phyloP scores from a whole-genome alignment of 1,140 invertebrate genomes.

The Chironomus striatipennis region DNA sequence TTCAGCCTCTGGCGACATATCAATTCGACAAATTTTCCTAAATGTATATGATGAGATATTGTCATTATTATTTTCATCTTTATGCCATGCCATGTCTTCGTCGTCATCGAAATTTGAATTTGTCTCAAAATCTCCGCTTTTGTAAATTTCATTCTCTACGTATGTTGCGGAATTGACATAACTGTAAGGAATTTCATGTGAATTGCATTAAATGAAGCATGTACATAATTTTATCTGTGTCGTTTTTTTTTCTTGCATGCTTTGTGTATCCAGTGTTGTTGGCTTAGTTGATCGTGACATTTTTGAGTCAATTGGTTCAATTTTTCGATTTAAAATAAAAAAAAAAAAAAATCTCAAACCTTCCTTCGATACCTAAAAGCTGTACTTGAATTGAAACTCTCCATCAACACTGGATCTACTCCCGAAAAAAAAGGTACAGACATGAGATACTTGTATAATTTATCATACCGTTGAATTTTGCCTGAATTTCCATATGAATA shows the following conservation, averaged over 20 bases:
- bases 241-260: neutral
- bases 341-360: too few species aligned
- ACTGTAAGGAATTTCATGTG: neutral
- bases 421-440: too few species aligned
- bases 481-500: too few species aligned
- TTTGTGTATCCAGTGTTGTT: neutral
- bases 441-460: too few species aligned
- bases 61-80: neutral
- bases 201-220: slow-evolving; percentile 15
- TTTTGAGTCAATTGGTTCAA: too few species aligned
- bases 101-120: neutral
- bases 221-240: neutral
- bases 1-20: neutral
- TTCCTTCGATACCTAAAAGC: too few species aligned
- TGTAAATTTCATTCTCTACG: neutral
- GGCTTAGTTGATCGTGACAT: too few species aligned
- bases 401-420: too few species aligned
- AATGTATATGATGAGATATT: neutral
- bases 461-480: too few species aligned
- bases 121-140: neutral
- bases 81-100: neutral
- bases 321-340: too few species aligned
- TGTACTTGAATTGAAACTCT: too few species aligned
- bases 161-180: slow-evolving; percentile 16
- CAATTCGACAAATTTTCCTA: neutral